Evolutionary conservation across 2,797 vertebrate genomes (phyloP).

Genomic region (Argya squamiceps): DNA sequence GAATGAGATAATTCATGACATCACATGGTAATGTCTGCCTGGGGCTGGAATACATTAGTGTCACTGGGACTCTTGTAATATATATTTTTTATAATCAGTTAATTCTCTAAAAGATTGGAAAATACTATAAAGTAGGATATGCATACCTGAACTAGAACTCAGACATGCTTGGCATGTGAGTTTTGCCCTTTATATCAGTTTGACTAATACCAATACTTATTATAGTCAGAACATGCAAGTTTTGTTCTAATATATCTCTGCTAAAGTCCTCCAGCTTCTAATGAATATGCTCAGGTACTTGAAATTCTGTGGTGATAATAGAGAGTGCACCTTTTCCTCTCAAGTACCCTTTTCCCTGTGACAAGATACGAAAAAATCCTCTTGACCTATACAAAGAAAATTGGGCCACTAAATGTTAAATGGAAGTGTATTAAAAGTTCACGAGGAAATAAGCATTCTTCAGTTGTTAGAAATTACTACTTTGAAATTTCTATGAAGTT

Average conservation of each 20-base stretch:
- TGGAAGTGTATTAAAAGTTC: conserved; percentile 1
- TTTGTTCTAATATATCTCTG: not conserved
- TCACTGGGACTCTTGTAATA: not conserved
- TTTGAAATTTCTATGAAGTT: not conserved
- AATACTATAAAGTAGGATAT: not conserved
- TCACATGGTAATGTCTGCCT: not conserved
- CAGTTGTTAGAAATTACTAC: not conserved
- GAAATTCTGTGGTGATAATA: not conserved
- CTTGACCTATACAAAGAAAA: conserved; percentile 52
- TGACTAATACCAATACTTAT: not conserved
- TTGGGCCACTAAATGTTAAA: conserved; percentile 35
- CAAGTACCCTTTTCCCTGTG: conserved; percentile 13
- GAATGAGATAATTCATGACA: not conserved
- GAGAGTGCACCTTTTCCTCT: not conserved
- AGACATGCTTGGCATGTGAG: not conserved
- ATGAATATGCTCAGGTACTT: conserved; percentile 15
- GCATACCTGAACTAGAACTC: not conserved
- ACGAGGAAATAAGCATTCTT: not conserved
- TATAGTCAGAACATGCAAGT: not conserved
- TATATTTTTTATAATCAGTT: not conserved
- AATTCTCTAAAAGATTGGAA: not conserved
- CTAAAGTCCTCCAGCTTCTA: not conserved
- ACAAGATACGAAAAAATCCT: conserved; percentile 38
- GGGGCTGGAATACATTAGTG: not conserved
- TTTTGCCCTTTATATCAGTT: not conserved